Evolutionary conservation across 2,888 invertebrate species (phyloP), one percentile per base, ranked within the genome.

Genomic region (Salticus scenicus): DNA sequence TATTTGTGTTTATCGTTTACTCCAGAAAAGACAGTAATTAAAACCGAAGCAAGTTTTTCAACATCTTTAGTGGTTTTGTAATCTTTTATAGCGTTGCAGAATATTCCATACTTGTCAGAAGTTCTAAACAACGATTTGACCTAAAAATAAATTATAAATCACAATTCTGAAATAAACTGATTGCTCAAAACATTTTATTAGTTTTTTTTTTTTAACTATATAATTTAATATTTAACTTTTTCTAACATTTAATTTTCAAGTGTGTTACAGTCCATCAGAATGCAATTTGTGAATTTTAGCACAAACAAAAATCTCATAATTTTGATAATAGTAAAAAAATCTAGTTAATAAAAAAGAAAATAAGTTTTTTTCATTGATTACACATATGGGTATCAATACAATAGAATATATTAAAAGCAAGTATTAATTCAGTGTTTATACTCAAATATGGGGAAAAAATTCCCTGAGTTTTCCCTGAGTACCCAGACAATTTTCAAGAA

Each of bases 1-100:
- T 64, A 82, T 37, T 78, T 82, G 12, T 69, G 10, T 70, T 70
- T 70, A 51, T 87, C 30, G 17, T 77, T 73, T 70, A 77, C n/a
- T 10, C 28, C 17, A 17, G 47, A 33, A 33, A 87, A 87, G 24
- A 87, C 37, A 30, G 5, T 71, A 47, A 63, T 77, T 42, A 87
- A 31, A 17, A 42, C 20, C 10, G 27, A 0, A 47, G 87, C 87
- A 87, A 87, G 83, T 27, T 75, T 71, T 72, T 70, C 64, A 41
- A 80, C 69, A 72, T 87, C 33, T 79, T 83, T 87, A 24, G 31
- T 28, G 5, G 67, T 24, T 64, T 87, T 87, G 37, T 79, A 87
- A 28, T 79, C 57, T 63, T 79, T 87, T 10, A 87, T 42, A 33
- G 79, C 64, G 20, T 66, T 27, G 42, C 87, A 87, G 47, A 87